These are phyloP conservation scores for Megaceryle alcyon DNA, from an alignment of 2,797 vertebrate species.

Conservation along the genomic window DNA sequence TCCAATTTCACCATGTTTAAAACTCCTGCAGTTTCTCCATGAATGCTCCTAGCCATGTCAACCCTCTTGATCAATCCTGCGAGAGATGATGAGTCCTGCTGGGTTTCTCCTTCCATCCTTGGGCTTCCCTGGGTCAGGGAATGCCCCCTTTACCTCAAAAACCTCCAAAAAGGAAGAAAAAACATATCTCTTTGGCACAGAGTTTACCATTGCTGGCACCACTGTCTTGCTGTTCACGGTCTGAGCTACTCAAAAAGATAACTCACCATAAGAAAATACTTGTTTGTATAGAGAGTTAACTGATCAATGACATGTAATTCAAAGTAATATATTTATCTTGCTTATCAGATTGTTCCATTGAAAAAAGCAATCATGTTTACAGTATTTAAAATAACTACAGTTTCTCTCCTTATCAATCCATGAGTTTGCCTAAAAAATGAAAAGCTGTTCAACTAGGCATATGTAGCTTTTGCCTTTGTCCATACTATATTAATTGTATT, in stretches of 20 bases:
- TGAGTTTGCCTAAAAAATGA: not conserved
- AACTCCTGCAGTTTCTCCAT: too few relatives aligned
- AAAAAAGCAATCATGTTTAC: not conserved
- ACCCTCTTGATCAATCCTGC: too few relatives aligned
- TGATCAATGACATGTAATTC: not conserved
- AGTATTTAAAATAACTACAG: not conserved
- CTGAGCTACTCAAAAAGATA: not conserved
- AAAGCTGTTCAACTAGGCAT: not conserved
- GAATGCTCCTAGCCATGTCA: too few relatives aligned
- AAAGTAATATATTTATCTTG: conserved; percentile 8
- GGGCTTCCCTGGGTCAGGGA: too few relatives aligned
- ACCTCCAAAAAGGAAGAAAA: too few relatives aligned
- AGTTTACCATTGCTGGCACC: too few relatives aligned
- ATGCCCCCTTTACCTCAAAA: too few relatives aligned
- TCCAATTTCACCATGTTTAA: too few relatives aligned
- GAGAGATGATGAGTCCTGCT: too few relatives aligned
- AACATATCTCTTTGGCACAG: too few relatives aligned
- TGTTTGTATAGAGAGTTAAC: not conserved
- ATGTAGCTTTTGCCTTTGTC: not conserved
- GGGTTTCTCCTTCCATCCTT: too few relatives aligned
- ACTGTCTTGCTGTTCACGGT: too few relatives aligned
- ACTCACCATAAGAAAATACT: not conserved
- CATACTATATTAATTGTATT: not conserved
- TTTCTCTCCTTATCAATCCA: not conserved
- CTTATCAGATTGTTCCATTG: not conserved